phyloP scores from a whole-genome alignment of 2,113 vertebrate genomes.

The Triplophysa dalaica region DNA sequence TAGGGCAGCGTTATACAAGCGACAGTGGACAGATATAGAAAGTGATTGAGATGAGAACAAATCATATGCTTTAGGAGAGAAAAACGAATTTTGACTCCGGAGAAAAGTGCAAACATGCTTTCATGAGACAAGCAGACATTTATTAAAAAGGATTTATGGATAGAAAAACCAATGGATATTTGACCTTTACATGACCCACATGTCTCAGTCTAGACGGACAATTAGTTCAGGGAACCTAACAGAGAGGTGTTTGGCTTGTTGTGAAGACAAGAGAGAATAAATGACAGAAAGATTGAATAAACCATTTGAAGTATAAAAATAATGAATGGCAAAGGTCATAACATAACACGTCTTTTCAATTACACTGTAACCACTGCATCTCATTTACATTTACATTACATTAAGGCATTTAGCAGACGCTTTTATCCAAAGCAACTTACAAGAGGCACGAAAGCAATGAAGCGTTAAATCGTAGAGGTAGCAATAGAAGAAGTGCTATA shows the following conservation, averaged over 20 bases:
- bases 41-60: not conserved
- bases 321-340: too few species aligned
- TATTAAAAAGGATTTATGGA: not conserved
- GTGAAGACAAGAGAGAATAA: not conserved
- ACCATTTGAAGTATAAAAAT: too few species aligned
- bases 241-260: slow-evolving; percentile 1
- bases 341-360: too few species aligned
- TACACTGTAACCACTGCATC: too few species aligned
- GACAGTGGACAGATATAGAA: not conserved
- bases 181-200: not conserved
- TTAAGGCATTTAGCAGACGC: too few species aligned
- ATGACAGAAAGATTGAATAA: not conserved
- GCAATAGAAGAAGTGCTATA: too few species aligned
- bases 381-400: too few species aligned
- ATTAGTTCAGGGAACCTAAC: slow-evolving; percentile 6
- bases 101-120: not conserved
- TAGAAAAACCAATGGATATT: not conserved
- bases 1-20: slow-evolving; percentile 12
- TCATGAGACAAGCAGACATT: slow-evolving; percentile 1
- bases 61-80: not conserved
- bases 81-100: too few species aligned
- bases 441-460: too few species aligned
- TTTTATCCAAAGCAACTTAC: too few species aligned
- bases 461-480: too few species aligned
- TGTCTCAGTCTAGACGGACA: not conserved